phyloP scores from a whole-genome alignment of 2,797 vertebrate genomes.

The Eleutherodactylus coqui region DNA sequence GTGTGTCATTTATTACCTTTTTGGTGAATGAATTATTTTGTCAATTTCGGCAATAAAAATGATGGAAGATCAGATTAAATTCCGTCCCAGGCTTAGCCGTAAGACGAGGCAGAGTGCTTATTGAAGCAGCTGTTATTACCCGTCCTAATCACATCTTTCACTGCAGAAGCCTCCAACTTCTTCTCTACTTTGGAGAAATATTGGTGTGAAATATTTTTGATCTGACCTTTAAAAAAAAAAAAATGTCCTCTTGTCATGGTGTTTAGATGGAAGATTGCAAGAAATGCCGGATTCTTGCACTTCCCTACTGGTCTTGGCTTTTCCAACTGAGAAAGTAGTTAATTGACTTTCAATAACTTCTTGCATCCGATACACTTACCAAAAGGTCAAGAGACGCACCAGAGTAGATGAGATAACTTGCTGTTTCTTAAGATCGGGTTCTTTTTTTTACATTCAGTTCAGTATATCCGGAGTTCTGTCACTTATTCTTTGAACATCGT shows the following conservation, averaged over 20 bases:
- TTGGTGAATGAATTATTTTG: slow-evolving; percentile 63
- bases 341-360: slow-evolving; percentile 57
- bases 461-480: neutral
- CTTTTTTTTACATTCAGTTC: neutral
- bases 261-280: slow-evolving; percentile 33
- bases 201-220: slow-evolving; percentile 62
- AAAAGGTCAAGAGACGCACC: slow-evolving; percentile 52
- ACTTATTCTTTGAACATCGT: neutral
- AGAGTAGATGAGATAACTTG: neutral
- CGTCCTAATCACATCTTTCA: slow-evolving; percentile 53
- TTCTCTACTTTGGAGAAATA: slow-evolving; percentile 56
- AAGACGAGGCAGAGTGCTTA: slow-evolving; percentile 31
- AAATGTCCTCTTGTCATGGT: slow-evolving; percentile 53
- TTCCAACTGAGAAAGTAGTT: slow-evolving; percentile 55
- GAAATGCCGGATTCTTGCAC: slow-evolving; percentile 27
- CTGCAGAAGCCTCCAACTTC: slow-evolving; percentile 38
- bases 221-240: slow-evolving; percentile 60
- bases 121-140: slow-evolving; percentile 49
- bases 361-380: neutral
- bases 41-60: slow-evolving; percentile 61
- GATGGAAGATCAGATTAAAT: slow-evolving; percentile 61
- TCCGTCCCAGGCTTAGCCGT: slow-evolving; percentile 38
- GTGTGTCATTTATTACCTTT: slow-evolving; percentile 62
- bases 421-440: neutral
- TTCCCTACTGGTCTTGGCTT: slow-evolving; percentile 27